Evolutionary conservation across 2,888 invertebrate species (phyloP), one percentile per base, ranked within the genome.

Genomic region (Argynnis bischoffii): DNA sequence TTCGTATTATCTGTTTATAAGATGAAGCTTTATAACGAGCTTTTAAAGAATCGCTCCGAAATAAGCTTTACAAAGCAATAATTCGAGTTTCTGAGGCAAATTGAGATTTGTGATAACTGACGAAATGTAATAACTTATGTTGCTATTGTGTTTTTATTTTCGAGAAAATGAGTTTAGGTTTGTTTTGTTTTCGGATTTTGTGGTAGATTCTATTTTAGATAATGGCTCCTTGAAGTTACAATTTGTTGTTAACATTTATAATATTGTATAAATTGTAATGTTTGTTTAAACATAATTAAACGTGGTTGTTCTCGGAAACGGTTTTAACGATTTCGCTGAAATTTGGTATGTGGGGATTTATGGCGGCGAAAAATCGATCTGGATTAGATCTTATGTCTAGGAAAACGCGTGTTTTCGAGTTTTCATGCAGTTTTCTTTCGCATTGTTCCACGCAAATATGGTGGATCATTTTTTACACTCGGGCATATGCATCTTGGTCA

Each of bases 1-100:
- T 86, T 84, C 74, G 79, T 81, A 85, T 86, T 82, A 79, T 79
- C 79, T 65, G 64, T 66, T 70, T 63, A 65, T 41, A 57, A 69
- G 70, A 64, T 35, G 59, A 63, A 64, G 60, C 61, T 64, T 69
- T 67, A 66, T 64, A 69, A 63, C 47, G 65, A 63, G 60, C 54
- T 67, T 71, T 69, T 61, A 69, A 63, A 61, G 56, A 48, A 63
- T 47, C 69, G 55, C 47, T 51, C 31, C 55, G 53, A 59, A 55
- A 66, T 63, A 64, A 50, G 61, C 56, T 63, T 26, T 64, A 55
- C 66, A 47, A 63, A 63, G 63, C 54, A 59, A 66, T 60, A 55
- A 54, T 57, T 56, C 46, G 54, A 35, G 48, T 48, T 64, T 55
- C 46, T 53, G 54, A 66, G 57, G 51, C 59, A 66, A 66, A 66